phyloP scores from a whole-genome alignment of 2,797 vertebrate genomes.

The Mus minutoides region DNA sequence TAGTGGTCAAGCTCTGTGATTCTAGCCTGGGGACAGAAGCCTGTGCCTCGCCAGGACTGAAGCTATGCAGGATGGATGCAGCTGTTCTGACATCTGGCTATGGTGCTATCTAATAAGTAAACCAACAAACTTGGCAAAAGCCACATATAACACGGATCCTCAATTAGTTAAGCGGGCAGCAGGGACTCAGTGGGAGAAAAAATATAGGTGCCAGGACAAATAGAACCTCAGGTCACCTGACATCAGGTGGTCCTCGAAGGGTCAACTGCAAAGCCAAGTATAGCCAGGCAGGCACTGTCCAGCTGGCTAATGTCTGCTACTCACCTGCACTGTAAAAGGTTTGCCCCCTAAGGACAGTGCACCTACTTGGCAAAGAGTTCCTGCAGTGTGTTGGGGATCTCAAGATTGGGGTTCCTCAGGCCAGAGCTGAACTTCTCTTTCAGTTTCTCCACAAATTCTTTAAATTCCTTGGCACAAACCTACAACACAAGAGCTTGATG shows the following conservation, averaged over 20 bases:
- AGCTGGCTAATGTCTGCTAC: background rate
- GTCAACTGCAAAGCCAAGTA: background rate
- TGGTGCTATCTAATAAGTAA: background rate
- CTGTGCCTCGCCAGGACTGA: background rate
- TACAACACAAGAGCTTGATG: constrained; percentile 73
- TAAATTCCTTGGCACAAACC: constrained; percentile 93
- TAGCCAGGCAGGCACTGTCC: background rate
- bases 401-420: constrained; percentile 83
- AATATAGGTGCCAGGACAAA: rapidly evolving
- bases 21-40: background rate
- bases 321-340: background rate
- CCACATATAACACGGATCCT: no score
- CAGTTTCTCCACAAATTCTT: constrained; percentile 92
- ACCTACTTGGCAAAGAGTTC: constrained; percentile 92
- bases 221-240: no score
- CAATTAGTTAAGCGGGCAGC: background rate
- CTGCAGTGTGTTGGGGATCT: constrained; percentile 92
- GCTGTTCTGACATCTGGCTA: background rate
- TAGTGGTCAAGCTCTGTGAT: background rate
- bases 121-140: background rate
- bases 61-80: background rate
- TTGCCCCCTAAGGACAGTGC: background rate
- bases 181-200: background rate
- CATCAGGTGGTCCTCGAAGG: background rate
- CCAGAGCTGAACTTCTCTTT: constrained; percentile 94